phyloP scores from a whole-genome alignment of 2,797 vertebrate species.

The Poeciliopsis turneri region DNA sequence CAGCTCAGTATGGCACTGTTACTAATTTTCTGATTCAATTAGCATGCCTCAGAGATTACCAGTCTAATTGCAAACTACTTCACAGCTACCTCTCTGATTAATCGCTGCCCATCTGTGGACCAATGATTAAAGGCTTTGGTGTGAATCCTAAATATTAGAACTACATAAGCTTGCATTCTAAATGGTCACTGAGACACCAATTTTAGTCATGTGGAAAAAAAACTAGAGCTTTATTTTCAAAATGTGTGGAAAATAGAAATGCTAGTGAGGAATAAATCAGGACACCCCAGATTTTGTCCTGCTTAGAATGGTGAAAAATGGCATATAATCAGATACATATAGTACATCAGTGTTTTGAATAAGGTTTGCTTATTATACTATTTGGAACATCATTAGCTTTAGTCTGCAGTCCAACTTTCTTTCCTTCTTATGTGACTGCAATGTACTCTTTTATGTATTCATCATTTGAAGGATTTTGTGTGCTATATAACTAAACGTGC shows the following conservation, averaged over 20 bases:
- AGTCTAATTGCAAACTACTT: conserved; percentile 99
- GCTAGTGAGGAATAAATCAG: not conserved
- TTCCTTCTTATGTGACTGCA: not conserved
- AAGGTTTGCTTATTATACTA: not conserved
- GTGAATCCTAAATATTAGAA: conserved; percentile 87
- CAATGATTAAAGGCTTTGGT: conserved; percentile 90
- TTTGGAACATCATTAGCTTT: not conserved
- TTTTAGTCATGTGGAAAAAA: not conserved
- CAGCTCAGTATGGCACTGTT: conserved; percentile 87
- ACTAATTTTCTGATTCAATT: conserved; percentile 99
- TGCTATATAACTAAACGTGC: not conserved
- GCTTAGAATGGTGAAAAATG: not conserved
- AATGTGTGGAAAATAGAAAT: not conserved
- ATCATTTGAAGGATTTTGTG: not conserved
- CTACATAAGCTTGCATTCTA: conserved; percentile 73
- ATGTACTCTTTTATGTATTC: not conserved
- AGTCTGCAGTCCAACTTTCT: not conserved
- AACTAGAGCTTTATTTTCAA: not conserved
- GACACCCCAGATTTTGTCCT: not conserved
- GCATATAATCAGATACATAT: not conserved
- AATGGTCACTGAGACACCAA: conserved; percentile 16
- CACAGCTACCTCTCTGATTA: conserved; percentile 99
- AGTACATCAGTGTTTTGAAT: not conserved
- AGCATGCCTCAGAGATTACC: conserved; percentile 99
- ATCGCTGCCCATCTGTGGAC: conserved; percentile 99